Conservation (phyloP, 2,888 invertebrate genomes). For the Tortricodes alternella region DNA sequence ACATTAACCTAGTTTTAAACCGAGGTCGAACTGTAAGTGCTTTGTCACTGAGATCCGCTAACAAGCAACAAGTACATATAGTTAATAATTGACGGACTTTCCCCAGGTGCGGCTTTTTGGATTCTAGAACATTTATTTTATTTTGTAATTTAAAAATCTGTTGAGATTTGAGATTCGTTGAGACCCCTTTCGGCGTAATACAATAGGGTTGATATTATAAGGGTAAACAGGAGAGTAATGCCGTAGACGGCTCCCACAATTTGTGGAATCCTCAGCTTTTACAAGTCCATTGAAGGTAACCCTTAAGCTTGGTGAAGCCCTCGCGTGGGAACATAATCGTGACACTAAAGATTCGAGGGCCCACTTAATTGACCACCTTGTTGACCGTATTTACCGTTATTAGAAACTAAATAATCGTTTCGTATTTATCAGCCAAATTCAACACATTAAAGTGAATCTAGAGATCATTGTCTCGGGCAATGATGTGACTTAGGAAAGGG, state of each 20-base stretch:
- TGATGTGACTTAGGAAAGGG: no score
- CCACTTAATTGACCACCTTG: constrained; percentile 47
- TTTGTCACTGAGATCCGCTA: constrained; percentile 52
- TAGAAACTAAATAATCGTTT: background rate
- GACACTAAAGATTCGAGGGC: constrained; percentile 46
- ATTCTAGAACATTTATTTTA: constrained; percentile 7
- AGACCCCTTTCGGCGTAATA: constrained; percentile 20
- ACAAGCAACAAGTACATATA: constrained; percentile 30
- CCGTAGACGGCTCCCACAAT: constrained; percentile 24
- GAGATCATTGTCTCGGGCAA: no score
- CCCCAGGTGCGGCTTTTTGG: constrained; percentile 26
- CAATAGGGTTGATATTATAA: constrained; percentile 27
- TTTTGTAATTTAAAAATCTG: constrained; percentile 5
- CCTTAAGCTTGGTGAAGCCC: constrained; percentile 50
- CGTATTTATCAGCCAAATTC: background rate
- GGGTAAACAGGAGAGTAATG: constrained; percentile 24
- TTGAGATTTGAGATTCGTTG: constrained; percentile 10
- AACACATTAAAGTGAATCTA: no score
- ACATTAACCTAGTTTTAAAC: constrained; percentile 73
- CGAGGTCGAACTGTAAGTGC: constrained; percentile 59
- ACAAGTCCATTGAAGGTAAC: constrained; percentile 57
- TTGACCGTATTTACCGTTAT: constrained; percentile 4
- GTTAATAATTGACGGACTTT: background rate
- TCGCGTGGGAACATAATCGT: constrained; percentile 49
- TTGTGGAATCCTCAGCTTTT: constrained; percentile 45